These are phyloP conservation scores for Laspeyria flexula DNA, from an alignment of 2,888 invertebrate species.

Conservation along the genomic window DNA sequence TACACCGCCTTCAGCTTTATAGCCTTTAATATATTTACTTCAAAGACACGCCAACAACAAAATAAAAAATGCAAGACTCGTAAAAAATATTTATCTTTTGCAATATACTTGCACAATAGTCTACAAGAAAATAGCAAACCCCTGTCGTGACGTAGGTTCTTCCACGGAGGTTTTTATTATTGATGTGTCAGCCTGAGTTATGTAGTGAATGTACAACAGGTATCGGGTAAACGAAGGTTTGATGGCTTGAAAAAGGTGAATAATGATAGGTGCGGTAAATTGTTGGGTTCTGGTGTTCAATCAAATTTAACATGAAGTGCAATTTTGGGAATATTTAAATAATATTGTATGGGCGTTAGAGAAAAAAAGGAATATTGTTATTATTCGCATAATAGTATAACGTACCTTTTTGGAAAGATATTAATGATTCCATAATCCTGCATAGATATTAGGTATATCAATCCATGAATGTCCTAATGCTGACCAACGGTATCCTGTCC, in stretches of 20 bases:
- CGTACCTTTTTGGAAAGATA: no score
- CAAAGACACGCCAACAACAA: slow-evolving; percentile 2
- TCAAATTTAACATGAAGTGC: background rate
- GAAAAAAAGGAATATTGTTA: no score
- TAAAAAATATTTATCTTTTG: slow-evolving; percentile 34
- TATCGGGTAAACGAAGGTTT: slow-evolving; percentile 41
- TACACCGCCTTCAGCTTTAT: no score
- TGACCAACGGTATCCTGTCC: no score
- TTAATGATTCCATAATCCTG: no score
- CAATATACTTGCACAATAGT: slow-evolving; percentile 40
- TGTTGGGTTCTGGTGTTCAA: slow-evolving; percentile 4
- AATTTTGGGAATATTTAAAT: background rate
- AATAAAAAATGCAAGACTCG: slow-evolving; percentile 27
- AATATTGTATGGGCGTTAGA: no score
- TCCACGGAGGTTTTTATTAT: slow-evolving; percentile 47
- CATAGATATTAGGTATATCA: no score
- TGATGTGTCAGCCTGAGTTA: slow-evolving; percentile 51
- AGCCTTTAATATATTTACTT: background rate
- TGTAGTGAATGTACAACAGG: slow-evolving; percentile 33
- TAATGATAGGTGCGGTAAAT: slow-evolving; percentile 12
- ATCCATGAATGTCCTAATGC: no score
- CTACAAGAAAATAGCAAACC: slow-evolving; percentile 44
- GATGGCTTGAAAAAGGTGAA: slow-evolving; percentile 26
- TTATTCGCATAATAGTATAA: background rate
- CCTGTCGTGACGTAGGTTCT: slow-evolving; percentile 41